A percentile compares a stretch with the other conserved stretches of the same genome.
Conservation (phyloP, 2,797 vertebrate species). For the Synanceia verrucosa region DNA sequence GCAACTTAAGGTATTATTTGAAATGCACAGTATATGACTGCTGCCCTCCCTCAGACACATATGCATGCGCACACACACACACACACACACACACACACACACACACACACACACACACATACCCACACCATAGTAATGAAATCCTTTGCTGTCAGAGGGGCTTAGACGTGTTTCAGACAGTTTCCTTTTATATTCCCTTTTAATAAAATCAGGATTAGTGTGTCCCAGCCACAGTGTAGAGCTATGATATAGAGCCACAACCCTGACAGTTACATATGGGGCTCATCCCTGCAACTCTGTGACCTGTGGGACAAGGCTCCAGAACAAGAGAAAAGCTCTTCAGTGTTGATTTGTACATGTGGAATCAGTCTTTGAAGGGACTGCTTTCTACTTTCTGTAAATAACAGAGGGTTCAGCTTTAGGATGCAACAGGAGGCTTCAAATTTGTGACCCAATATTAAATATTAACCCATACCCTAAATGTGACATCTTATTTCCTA, state of each 20-base stretch:
- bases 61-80: conserved; percentile 6
- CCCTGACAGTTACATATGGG: conserved; percentile 35
- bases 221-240: conserved; percentile 19
- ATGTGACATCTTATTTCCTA: background rate
- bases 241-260: conserved; percentile 51
- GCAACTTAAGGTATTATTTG: conserved; percentile 6
- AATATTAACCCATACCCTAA: background rate
- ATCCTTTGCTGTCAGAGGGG: conserved; percentile 60
- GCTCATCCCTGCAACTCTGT: conserved; percentile 33
- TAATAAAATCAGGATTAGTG: conserved; percentile 81
- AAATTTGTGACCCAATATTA: background rate
- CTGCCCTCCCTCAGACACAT: background rate
- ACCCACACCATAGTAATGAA: conserved; percentile 65
- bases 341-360: conserved; percentile 39
- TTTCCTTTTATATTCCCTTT: conserved; percentile 73
- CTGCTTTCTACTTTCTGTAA: background rate
- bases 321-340: conserved; percentile 30
- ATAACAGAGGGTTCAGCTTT: background rate
- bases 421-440: background rate
- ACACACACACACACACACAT: background rate
- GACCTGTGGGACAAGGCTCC: conserved; percentile 24
- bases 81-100: no score
- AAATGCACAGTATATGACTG: conserved; percentile 6
- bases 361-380: background rate
- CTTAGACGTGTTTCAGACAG: conserved; percentile 67